Evolutionary conservation across 2,797 vertebrate species (phyloP).

Genomic region (Danio choprae): DNA sequence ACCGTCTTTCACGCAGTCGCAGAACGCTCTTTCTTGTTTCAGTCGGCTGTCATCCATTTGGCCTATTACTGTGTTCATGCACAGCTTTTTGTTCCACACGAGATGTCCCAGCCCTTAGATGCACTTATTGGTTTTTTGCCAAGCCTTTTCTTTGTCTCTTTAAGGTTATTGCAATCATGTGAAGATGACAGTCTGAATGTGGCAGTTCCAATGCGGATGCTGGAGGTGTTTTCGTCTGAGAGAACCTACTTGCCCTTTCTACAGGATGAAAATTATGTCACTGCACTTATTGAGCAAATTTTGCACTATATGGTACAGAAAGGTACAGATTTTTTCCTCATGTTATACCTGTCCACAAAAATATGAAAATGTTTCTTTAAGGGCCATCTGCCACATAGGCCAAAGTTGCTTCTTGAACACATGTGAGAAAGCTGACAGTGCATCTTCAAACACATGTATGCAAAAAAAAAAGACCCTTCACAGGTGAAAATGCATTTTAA

Average conservation of each 20-base stretch:
- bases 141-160: slow-evolving; percentile 11
- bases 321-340: slow-evolving; percentile 77
- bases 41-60: too few species aligned
- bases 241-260: slow-evolving; percentile 89
- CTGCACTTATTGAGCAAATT: slow-evolving; percentile 93
- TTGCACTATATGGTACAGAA: slow-evolving; percentile 98
- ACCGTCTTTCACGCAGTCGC: too few species aligned
- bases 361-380: too few species aligned
- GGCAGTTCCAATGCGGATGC: slow-evolving; percentile 96
- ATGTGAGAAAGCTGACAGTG: too few species aligned
- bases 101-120: background rate
- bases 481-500: too few species aligned
- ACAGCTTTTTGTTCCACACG: too few species aligned
- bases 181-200: slow-evolving; percentile 91
- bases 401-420: too few species aligned
- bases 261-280: slow-evolving; percentile 85
- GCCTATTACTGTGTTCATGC: too few species aligned
- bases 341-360: background rate
- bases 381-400: too few species aligned
- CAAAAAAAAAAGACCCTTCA: too few species aligned
- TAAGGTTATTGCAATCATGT: slow-evolving; percentile 88
- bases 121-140: background rate
- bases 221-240: slow-evolving; percentile 95
- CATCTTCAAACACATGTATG: too few species aligned
- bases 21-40: too few species aligned